Conservation (phyloP, 1,140 invertebrate species). For the Drosophila pectinifera region DNA sequence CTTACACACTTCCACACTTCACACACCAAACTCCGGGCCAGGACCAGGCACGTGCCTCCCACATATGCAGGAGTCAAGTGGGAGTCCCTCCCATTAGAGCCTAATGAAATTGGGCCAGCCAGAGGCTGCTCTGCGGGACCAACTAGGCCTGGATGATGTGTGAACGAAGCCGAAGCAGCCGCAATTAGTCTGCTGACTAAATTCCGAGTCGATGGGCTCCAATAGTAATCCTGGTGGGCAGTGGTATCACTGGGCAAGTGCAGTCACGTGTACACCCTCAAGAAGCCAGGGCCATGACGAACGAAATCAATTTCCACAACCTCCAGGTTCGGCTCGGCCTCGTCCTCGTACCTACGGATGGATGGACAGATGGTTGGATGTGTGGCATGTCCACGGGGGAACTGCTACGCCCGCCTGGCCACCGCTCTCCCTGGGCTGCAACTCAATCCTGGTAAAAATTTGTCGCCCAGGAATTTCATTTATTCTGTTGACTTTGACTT, state of each 20-base stretch:
- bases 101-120: no score
- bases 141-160: not conserved
- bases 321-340: not conserved
- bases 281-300: not conserved
- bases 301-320: not conserved
- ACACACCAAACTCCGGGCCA: no score
- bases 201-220: not conserved
- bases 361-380: not conserved
- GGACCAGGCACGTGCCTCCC: no score
- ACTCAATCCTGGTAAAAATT: slow-evolving; percentile 33
- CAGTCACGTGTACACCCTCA: slow-evolving; percentile 9
- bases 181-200: not conserved
- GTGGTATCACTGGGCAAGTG: not conserved
- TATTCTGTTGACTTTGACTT: slow-evolving; percentile 30
- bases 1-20: not conserved
- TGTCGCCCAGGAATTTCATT: slow-evolving; percentile 42
- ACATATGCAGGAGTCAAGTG: not conserved
- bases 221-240: not conserved
- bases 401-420: no score
- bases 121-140: not conserved
- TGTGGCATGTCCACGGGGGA: not conserved
- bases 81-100: no score
- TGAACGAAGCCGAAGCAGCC: not conserved
- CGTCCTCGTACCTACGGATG: not conserved
- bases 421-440: not conserved